A percentile compares a stretch with the other conserved stretches of the same genome.
Conservation (phyloP, 2,113 vertebrate species). For the Synchiropus splendidus region DNA sequence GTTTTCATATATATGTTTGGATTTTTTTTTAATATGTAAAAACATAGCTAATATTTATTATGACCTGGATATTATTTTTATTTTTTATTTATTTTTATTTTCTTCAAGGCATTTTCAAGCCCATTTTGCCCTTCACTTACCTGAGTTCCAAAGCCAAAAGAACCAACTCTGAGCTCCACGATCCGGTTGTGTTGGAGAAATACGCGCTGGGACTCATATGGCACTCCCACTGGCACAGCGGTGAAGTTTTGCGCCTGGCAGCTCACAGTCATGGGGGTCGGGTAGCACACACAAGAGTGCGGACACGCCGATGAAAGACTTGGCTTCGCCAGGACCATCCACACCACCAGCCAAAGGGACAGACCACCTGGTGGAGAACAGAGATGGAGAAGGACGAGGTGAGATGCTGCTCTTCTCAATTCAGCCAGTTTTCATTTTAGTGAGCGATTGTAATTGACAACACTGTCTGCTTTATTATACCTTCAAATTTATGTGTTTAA, state of each 20-base stretch:
- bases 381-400: conserved; percentile 6
- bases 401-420: no score
- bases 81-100: no score
- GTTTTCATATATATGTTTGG: no score
- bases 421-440: no score
- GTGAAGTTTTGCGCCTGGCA: conserved; percentile 98
- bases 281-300: conserved; percentile 89
- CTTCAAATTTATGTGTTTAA: no score
- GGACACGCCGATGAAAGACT: conserved; percentile 75
- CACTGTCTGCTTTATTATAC: no score
- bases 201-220: conserved; percentile 84
- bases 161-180: conserved; percentile 83
- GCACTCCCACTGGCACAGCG: conserved; percentile 80
- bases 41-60: no score
- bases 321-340: conserved; percentile 74
- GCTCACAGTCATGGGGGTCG: conserved; percentile 92
- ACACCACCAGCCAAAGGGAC: conserved; percentile 74
- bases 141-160: conserved; percentile 87
- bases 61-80: no score
- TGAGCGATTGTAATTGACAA: no score
- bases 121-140: conserved; percentile 30
- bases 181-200: conserved; percentile 98
- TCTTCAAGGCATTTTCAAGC: no score
- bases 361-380: conserved; percentile 63
- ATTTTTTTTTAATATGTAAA: no score